These are phyloP conservation scores for Melitaea cinxia DNA, from an alignment of 1,140 invertebrate species.

Conservation along the genomic window DNA sequence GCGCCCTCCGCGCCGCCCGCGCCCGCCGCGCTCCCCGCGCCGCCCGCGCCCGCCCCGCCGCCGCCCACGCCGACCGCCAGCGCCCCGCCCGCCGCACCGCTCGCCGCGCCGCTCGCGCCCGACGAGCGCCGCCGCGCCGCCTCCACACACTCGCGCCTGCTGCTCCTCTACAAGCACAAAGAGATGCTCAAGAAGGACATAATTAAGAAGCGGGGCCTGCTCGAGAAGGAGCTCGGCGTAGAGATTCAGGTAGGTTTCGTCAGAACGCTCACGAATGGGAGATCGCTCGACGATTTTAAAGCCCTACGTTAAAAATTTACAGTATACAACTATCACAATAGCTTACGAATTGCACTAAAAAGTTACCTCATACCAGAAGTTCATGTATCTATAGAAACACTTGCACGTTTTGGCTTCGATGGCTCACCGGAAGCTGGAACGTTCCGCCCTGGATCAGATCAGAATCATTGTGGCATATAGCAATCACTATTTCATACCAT, in stretches of 20 bases:
- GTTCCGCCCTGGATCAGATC: no score
- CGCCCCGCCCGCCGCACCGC: constrained; percentile 16
- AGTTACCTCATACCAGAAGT: no score
- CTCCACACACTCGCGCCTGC: constrained; percentile 81
- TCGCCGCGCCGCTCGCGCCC: constrained; percentile 28
- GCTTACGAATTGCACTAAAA: no score
- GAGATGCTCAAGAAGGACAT: constrained; percentile 97
- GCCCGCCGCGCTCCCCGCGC: constrained; percentile 17
- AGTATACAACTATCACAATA: no score
- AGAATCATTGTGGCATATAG: no score
- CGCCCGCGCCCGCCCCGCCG: constrained; percentile 25
- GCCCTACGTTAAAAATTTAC: no score
- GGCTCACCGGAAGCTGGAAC: no score
- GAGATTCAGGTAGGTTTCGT: constrained; percentile 89
- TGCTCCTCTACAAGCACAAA: constrained; percentile 91
- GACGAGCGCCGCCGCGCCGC: constrained; percentile 71
- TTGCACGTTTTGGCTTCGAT: no score
- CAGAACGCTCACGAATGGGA: not conserved
- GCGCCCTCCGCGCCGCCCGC: constrained; percentile 27
- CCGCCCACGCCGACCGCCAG: constrained; percentile 26
- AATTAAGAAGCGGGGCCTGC: constrained; percentile 92
- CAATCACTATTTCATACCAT: no score
- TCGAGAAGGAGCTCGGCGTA: constrained; percentile 95
- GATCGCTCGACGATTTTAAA: not conserved
- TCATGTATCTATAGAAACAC: no score